Percentiles rank a stretch among this genome's conserved stretches.
Conservation (phyloP, 2,888 invertebrate genomes). For the Trisateles emortualis region DNA sequence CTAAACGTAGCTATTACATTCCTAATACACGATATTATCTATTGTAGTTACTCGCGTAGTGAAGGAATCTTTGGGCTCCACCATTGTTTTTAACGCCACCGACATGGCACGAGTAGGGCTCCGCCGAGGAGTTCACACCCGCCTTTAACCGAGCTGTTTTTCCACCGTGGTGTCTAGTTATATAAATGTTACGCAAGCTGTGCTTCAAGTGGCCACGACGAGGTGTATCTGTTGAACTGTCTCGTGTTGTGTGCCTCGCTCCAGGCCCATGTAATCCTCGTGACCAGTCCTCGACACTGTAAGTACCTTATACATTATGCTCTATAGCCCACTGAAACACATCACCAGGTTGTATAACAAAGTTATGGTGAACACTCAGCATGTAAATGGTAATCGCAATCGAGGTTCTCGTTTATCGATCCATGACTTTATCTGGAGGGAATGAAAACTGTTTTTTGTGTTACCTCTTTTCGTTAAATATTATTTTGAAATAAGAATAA, state of each 20-base stretch:
- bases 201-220: slow-evolving; percentile 69
- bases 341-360: slow-evolving; percentile 25
- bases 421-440: slow-evolving; percentile 63
- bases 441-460: slow-evolving; percentile 66
- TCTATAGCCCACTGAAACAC: slow-evolving; percentile 3
- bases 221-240: slow-evolving; percentile 70
- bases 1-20: slow-evolving; percentile 68
- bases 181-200: slow-evolving; percentile 85
- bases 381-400: slow-evolving; percentile 44
- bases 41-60: too few species aligned
- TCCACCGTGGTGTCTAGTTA: slow-evolving; percentile 73
- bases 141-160: slow-evolving; percentile 64
- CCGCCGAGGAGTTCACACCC: slow-evolving; percentile 63
- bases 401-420: slow-evolving; percentile 70
- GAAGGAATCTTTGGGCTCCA: too few species aligned
- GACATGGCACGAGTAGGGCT: slow-evolving; percentile 77
- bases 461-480: too few species aligned
- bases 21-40: slow-evolving; percentile 50
- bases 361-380: slow-evolving; percentile 28
- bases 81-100: slow-evolving; percentile 51
- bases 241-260: slow-evolving; percentile 63
- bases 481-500: too few species aligned
- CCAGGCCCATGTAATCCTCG: slow-evolving; percentile 74
- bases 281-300: slow-evolving; percentile 62
- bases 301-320: slow-evolving; percentile 58